Evolutionary conservation across 1,140 invertebrate species (phyloP).

Genomic region (Bombus waltoni): DNA sequence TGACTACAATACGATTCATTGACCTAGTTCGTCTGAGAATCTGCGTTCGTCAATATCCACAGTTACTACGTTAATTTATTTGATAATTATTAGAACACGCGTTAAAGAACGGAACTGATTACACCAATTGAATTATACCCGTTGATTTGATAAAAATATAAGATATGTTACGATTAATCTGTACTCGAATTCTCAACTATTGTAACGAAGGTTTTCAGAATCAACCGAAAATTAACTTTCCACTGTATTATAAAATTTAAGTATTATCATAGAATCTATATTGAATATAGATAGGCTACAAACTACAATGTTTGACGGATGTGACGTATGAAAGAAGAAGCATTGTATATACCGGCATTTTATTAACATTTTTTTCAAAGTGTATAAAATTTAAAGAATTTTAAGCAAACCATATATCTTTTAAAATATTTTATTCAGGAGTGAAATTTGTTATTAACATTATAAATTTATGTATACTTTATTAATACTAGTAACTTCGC

Average conservation of each 20-base stretch:
- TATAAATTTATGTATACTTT: not conserved
- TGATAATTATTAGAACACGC: not conserved
- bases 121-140: no score
- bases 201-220: not conserved
- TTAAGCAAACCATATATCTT: not conserved
- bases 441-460: not conserved
- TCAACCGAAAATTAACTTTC: conserved; percentile 24
- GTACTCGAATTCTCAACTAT: not conserved
- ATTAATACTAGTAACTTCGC: not conserved
- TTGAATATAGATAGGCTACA: conserved; percentile 1
- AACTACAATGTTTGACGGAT: not conserved
- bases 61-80: conserved; percentile 25
- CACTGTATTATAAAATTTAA: not conserved
- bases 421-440: not conserved
- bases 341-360: not conserved
- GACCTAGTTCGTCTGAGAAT: conserved; percentile 25
- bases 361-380: not conserved
- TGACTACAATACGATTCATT: conserved; percentile 21
- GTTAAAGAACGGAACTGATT: not conserved
- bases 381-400: not conserved
- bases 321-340: not conserved
- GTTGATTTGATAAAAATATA: not conserved
- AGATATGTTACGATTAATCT: not conserved
- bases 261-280: conserved; percentile 18
- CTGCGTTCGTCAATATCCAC: conserved; percentile 22